Conservation (phyloP, 2,797 vertebrate species). For the Tadarida brasiliensis region DNA sequence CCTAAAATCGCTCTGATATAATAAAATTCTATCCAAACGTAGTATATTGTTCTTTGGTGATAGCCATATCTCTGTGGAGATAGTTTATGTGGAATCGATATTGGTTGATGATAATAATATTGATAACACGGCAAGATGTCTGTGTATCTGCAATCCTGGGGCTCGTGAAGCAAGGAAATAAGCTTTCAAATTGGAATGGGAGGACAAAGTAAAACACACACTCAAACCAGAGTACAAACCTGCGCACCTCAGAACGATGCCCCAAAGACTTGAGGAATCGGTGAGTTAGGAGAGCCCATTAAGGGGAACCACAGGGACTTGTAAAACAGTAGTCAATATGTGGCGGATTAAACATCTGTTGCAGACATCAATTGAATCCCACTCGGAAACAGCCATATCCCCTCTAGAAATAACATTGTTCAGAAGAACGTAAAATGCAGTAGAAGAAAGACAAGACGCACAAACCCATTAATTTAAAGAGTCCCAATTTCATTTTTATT, state of each 20-base stretch:
- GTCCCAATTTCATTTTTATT: slow-evolving; percentile 85
- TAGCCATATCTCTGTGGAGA: not conserved
- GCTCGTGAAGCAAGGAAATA: slow-evolving; percentile 16
- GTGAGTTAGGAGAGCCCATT: slow-evolving; percentile 30
- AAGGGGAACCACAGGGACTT: slow-evolving; percentile 51
- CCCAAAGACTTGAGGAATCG: slow-evolving; percentile 30
- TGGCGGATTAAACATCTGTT: slow-evolving; percentile 81
- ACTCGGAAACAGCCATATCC: slow-evolving; percentile 68
- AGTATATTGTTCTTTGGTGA: slow-evolving; percentile 26
- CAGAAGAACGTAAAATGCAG: slow-evolving; percentile 68
- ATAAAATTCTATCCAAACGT: slow-evolving; percentile 55
- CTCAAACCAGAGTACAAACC: not conserved
- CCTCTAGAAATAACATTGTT: slow-evolving; percentile 76
- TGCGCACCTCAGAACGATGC: not conserved
- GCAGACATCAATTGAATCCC: slow-evolving; percentile 70
- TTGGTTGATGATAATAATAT: slow-evolving; percentile 56
- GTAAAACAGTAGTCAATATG: slow-evolving; percentile 70
- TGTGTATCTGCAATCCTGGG: not conserved
- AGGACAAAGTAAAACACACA: not conserved
- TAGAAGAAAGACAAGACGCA: slow-evolving; percentile 77
- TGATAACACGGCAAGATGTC: slow-evolving; percentile 32
- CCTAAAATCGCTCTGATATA: slow-evolving; percentile 57
- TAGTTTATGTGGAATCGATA: slow-evolving; percentile 55
- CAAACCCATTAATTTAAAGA: slow-evolving; percentile 82
- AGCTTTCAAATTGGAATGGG: slow-evolving; percentile 22